Evolutionary conservation across 2,797 vertebrate species (phyloP).

Genomic region (Pampus argenteus): DNA sequence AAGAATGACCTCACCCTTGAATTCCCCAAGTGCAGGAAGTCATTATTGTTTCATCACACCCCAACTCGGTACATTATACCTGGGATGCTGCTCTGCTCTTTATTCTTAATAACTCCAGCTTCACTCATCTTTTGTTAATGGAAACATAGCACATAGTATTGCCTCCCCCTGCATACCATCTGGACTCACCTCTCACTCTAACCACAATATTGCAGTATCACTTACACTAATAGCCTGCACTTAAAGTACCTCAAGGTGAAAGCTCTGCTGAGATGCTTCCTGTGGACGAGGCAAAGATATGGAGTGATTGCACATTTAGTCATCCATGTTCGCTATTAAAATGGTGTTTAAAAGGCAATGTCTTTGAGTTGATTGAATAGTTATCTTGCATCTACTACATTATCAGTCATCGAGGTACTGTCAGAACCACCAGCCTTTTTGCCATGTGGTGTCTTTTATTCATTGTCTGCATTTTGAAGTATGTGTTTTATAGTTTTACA

Average conservation of each 20-base stretch:
- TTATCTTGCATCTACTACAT: constrained; percentile 7
- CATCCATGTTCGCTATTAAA: constrained; percentile 13
- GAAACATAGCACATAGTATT: constrained; percentile 35
- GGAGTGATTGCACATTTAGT: not conserved
- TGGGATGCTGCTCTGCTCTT: constrained; percentile 15
- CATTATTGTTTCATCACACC: constrained; percentile 23
- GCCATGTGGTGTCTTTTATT: constrained; percentile 3
- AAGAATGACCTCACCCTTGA: constrained; percentile 39
- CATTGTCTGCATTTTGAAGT: too few species aligned
- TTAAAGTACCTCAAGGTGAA: constrained; percentile 61
- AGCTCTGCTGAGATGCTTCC: constrained; percentile 46
- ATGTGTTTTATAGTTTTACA: too few species aligned
- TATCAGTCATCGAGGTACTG: constrained; percentile 5
- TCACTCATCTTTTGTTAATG: constrained; percentile 61
- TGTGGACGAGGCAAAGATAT: constrained; percentile 22
- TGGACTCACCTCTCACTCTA: constrained; percentile 32
- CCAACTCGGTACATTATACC: constrained; percentile 30
- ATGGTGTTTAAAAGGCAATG: constrained; percentile 6
- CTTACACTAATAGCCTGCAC: constrained; percentile 70
- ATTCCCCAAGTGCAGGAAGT: constrained; percentile 45
- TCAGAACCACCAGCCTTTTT: not conserved
- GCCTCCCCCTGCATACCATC: not conserved
- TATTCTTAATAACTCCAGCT: constrained; percentile 33
- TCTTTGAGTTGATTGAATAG: constrained; percentile 35
- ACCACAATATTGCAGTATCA: constrained; percentile 72